phyloP scores from a whole-genome alignment of 2,113 vertebrate species.

The Platanista minor region DNA sequence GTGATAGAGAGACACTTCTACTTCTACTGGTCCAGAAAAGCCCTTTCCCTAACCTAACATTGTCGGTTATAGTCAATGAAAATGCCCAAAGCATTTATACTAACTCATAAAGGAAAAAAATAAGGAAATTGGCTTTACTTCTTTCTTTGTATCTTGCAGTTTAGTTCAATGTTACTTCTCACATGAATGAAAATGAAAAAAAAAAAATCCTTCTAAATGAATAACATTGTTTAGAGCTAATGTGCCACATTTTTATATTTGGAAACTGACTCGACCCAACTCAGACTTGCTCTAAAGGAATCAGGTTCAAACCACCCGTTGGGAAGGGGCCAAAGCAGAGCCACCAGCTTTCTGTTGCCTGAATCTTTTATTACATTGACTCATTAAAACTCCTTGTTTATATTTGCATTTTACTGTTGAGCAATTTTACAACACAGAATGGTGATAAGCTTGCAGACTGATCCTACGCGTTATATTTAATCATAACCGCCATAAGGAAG shows the following conservation, averaged over 20 bases:
- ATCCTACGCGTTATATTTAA: slow-evolving; percentile 76
- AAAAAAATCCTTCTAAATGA: background rate
- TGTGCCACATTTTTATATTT: slow-evolving; percentile 19
- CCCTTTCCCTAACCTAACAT: background rate
- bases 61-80: background rate
- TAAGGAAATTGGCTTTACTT: background rate
- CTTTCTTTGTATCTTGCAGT: background rate
- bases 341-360: slow-evolving; percentile 65
- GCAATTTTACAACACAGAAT: slow-evolving; percentile 74
- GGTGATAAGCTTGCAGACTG: slow-evolving; percentile 77
- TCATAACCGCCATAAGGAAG: slow-evolving; percentile 74
- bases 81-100: slow-evolving; percentile 26
- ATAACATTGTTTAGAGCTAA: background rate
- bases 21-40: background rate
- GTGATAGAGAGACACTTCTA: background rate
- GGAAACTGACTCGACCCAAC: background rate
- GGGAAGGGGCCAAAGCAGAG: background rate
- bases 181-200: background rate
- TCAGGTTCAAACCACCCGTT: background rate
- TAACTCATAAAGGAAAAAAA: background rate
- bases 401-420: slow-evolving; percentile 80
- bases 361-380: slow-evolving; percentile 73
- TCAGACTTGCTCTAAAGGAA: background rate
- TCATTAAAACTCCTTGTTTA: slow-evolving; percentile 78
- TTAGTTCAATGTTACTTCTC: background rate